These are phyloP conservation scores for Caenorhabditis brenneri DNA, from an alignment of 1,140 invertebrate genomes.

Conservation along the genomic window DNA sequence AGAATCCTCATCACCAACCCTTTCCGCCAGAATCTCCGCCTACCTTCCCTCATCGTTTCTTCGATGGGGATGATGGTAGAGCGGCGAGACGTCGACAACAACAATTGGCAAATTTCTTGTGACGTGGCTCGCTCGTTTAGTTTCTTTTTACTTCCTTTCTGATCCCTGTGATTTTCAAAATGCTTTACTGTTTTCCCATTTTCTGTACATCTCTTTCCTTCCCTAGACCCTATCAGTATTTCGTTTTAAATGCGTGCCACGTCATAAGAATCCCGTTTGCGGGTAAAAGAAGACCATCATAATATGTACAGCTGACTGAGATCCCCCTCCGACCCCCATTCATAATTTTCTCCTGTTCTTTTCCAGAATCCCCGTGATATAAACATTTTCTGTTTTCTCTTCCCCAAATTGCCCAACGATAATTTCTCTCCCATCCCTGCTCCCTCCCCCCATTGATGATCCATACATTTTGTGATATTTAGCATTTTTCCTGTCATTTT, in stretches of 20 bases:
- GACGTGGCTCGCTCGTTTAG: neutral
- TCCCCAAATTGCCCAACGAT: constrained; percentile 16
- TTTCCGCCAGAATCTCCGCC: constrained; percentile 42
- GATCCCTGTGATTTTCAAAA: constrained; percentile 27
- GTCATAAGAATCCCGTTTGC: constrained; percentile 19
- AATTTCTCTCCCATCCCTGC: neutral
- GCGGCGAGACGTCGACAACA: neutral
- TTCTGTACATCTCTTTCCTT: neutral
- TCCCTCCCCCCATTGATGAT: constrained; percentile 27
- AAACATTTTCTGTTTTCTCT: neutral
- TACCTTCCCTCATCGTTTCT: constrained; percentile 48
- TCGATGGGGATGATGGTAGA: constrained; percentile 39
- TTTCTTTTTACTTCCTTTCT: neutral
- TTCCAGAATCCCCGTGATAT: constrained; percentile 26
- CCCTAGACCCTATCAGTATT: constrained; percentile 3
- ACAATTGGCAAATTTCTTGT: neutral
- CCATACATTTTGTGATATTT: constrained; percentile 36
- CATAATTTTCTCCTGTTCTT: neutral
- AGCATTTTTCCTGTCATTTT: neutral
- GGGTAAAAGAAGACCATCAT: neutral
- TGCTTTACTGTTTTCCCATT: neutral
- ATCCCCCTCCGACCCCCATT: neutral
- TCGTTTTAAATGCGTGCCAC: neutral
- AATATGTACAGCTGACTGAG: constrained; percentile 34
- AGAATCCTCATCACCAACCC: constrained; percentile 17